Evolutionary conservation across 2,797 vertebrate species (phyloP).

Genomic region (Vespertilio murinus): DNA sequence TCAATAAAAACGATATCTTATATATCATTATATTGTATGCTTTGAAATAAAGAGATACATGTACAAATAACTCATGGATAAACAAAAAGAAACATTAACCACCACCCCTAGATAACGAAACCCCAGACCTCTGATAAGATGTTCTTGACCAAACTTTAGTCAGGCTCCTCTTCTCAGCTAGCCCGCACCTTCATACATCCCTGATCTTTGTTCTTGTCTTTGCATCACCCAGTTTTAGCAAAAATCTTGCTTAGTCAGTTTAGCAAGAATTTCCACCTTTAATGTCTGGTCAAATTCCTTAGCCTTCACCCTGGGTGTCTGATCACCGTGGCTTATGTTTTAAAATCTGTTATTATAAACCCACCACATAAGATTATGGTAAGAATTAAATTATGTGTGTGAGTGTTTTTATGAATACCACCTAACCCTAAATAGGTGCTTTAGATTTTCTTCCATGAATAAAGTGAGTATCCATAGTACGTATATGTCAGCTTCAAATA

Average conservation of each 20-base stretch:
- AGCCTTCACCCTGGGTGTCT: neutral
- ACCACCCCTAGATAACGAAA: neutral
- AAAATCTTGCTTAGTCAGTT: neutral
- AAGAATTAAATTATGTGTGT: neutral
- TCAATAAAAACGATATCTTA: neutral
- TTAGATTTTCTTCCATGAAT: constrained; percentile 11
- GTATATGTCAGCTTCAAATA: neutral
- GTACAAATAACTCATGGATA: neutral
- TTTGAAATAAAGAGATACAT: neutral
- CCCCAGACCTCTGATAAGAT: neutral
- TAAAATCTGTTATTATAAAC: neutral
- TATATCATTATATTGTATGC: neutral
- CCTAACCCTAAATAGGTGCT: neutral
- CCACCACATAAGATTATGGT: neutral
- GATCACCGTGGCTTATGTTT: neutral
- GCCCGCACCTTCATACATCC: neutral
- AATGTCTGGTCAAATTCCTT: neutral
- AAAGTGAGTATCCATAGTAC: neutral
- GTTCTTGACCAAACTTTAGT: neutral
- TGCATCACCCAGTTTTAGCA: neutral
- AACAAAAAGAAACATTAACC: neutral
- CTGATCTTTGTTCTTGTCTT: neutral
- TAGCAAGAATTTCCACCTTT: neutral
- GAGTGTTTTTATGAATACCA: neutral
- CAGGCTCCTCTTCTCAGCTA: neutral